phyloP scores from a whole-genome alignment of 1,140 invertebrate species.

The Rhynchophorus ferrugineus region DNA sequence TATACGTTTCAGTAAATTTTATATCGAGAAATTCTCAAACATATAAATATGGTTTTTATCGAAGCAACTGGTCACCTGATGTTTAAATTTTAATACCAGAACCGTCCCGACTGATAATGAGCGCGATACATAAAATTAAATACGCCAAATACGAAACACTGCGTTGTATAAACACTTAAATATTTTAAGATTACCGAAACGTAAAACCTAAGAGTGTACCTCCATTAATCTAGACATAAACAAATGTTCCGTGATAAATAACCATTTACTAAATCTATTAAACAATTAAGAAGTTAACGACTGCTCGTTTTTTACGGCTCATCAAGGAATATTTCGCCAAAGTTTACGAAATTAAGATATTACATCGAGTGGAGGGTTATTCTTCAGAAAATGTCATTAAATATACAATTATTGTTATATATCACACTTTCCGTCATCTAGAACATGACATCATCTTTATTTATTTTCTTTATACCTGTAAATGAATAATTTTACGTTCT shows the following conservation, averaged over 20 bases:
- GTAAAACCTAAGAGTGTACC: conserved; percentile 4
- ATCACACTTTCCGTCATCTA: no score
- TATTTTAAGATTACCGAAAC: conserved; percentile 2
- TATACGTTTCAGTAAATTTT: no score
- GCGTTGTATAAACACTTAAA: background rate
- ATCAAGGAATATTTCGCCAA: conserved; percentile 8
- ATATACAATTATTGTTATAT: background rate
- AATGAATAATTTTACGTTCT: no score
- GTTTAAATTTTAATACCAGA: no score
- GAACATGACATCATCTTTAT: no score
- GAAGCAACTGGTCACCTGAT: no score
- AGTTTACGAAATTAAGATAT: conserved; percentile 13
- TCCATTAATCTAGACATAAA: conserved; percentile 17
- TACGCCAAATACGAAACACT: conserved; percentile 1
- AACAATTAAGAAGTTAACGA: conserved; percentile 19
- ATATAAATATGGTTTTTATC: no score
- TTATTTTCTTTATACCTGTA: no score
- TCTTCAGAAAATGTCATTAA: background rate
- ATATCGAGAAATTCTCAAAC: no score
- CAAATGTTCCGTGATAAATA: conserved; percentile 20
- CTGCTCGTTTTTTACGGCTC: conserved; percentile 9
- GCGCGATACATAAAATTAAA: background rate
- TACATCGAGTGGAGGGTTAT: background rate
- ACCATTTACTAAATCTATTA: conserved; percentile 20
- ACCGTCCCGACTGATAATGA: no score